These are phyloP conservation scores for Menidia menidia DNA, from an alignment of 2,797 vertebrate genomes.

Conservation along the genomic window DNA sequence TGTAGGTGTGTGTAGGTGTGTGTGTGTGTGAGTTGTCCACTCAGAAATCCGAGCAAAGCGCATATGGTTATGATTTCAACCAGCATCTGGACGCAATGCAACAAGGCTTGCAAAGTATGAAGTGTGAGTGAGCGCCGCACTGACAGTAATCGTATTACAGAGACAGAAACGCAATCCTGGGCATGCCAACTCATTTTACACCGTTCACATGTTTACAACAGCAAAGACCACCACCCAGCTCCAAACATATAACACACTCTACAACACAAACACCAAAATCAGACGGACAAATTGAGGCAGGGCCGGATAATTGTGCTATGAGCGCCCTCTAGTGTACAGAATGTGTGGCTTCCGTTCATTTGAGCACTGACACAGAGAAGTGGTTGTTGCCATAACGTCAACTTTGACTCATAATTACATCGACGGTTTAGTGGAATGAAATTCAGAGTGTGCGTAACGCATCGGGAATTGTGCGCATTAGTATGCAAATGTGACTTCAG, in stretches of 20 bases:
- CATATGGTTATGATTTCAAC: constrained; percentile 82
- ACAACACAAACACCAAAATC: background rate
- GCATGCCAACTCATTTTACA: background rate
- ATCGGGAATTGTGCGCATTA: background rate
- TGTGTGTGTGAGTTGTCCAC: constrained; percentile 41
- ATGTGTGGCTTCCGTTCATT: background rate
- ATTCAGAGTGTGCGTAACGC: background rate
- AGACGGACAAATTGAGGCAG: background rate
- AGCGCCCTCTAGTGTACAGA: constrained; percentile 61
- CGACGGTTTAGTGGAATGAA: background rate
- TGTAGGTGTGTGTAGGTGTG: constrained; percentile 23
- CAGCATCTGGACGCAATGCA: constrained; percentile 79
- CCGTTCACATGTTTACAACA: background rate
- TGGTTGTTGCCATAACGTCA: background rate
- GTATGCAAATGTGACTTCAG: background rate
- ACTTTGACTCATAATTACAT: background rate
- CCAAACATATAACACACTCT: constrained; percentile 13
- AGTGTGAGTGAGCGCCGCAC: constrained; percentile 16
- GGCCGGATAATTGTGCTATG: constrained; percentile 27
- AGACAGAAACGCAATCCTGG: constrained; percentile 34
- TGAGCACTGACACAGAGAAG: background rate
- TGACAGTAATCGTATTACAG: constrained; percentile 63
- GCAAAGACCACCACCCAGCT: constrained; percentile 19
- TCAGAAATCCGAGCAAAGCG: constrained; percentile 65
- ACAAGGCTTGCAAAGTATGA: constrained; percentile 39